These are phyloP conservation scores for Rhagologus leucostigma DNA, from an alignment of 2,113 vertebrate genomes.

Conservation along the genomic window DNA sequence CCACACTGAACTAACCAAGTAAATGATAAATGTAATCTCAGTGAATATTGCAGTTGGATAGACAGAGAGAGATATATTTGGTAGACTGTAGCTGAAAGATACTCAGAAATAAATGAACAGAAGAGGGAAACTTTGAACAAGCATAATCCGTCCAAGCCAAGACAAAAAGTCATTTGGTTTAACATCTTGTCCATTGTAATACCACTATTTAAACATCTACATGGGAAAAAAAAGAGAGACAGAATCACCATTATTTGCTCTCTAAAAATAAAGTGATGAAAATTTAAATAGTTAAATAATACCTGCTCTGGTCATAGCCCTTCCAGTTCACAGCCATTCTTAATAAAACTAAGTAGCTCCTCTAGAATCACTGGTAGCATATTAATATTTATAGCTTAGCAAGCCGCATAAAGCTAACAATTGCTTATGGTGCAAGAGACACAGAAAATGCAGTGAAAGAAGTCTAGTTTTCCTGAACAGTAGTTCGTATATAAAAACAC, in stretches of 20 bases:
- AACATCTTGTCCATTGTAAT: neutral
- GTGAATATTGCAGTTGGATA: neutral
- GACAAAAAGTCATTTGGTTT: neutral
- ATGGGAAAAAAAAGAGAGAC: neutral
- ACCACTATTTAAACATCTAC: neutral
- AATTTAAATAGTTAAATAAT: neutral
- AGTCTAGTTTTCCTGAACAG: constrained; percentile 9
- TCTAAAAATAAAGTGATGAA: constrained; percentile 21
- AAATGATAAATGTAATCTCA: neutral
- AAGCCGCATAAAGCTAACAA: constrained; percentile 32
- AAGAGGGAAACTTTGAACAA: neutral
- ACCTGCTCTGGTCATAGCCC: neutral
- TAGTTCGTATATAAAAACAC: neutral
- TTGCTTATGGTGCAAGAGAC: neutral
- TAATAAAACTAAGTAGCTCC: constrained; percentile 9
- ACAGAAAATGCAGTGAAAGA: constrained; percentile 31
- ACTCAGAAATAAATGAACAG: neutral
- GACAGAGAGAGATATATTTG: neutral
- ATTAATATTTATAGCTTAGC: constrained; percentile 47
- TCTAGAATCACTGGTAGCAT: neutral
- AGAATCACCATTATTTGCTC: neutral
- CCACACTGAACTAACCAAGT: neutral
- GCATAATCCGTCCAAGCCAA: neutral
- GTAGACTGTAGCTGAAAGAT: neutral
- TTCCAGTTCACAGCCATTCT: constrained; percentile 13